phyloP scores from a whole-genome alignment of 2,888 invertebrate genomes.

The Phengaris arion region DNA sequence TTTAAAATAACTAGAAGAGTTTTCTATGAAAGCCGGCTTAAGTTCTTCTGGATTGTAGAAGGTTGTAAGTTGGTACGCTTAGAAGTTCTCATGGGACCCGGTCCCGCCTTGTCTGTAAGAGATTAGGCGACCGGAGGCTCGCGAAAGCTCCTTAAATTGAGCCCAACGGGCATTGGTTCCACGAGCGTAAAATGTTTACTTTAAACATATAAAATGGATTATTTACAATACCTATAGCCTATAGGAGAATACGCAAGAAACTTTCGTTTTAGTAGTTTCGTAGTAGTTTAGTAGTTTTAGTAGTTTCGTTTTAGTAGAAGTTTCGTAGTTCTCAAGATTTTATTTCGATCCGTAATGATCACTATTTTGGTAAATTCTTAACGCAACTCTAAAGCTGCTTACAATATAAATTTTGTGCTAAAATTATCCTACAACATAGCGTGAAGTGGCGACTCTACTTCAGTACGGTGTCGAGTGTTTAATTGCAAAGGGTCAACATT shows the following conservation, averaged over 20 bases:
- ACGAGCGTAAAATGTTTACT: not conserved
- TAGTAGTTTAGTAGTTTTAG: too few species aligned
- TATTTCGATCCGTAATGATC: not conserved
- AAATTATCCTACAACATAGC: not conserved
- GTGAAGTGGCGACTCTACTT: constrained; percentile 14
- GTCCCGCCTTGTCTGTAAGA: constrained; percentile 20
- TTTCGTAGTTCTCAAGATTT: too few species aligned
- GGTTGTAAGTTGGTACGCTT: not conserved
- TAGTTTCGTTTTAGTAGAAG: too few species aligned
- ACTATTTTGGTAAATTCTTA: not conserved
- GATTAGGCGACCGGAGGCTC: not conserved
- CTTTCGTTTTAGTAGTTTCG: too few species aligned
- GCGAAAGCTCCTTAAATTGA: not conserved
- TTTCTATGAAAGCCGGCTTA: not conserved
- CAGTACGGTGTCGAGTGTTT: constrained; percentile 4
- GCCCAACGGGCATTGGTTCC: not conserved
- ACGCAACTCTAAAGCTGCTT: not conserved
- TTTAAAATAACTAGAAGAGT: not conserved
- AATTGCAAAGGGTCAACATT: constrained; percentile 14
- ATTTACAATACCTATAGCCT: too few species aligned
- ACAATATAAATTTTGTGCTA: not conserved
- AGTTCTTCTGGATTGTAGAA: not conserved
- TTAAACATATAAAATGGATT: not conserved
- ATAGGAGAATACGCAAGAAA: too few species aligned
- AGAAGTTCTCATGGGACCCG: not conserved